Conservation (phyloP, 1,140 invertebrate genomes). For the Bradynema listronoti region DNA sequence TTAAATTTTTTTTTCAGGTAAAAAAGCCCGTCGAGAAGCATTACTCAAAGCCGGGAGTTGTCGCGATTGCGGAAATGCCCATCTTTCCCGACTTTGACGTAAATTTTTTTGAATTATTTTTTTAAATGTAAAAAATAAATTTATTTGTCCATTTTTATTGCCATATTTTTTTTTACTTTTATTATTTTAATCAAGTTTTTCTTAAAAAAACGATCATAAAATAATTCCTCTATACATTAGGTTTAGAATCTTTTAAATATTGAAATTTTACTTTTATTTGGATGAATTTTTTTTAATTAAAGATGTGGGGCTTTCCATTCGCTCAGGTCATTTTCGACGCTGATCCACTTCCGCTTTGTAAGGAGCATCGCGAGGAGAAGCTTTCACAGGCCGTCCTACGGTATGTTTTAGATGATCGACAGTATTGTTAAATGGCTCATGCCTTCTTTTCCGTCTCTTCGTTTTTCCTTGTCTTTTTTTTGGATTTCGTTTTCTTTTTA, state of each 20-base stretch:
- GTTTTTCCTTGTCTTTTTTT: no score
- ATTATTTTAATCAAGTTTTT: no score
- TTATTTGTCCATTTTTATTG: background rate
- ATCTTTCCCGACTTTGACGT: conserved; percentile 74
- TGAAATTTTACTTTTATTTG: background rate
- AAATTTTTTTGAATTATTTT: conserved; percentile 6
- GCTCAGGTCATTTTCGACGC: conserved; percentile 97
- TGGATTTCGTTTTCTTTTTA: conserved; percentile 6
- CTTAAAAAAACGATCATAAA: no score
- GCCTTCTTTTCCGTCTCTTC: no score
- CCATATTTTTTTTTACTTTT: background rate
- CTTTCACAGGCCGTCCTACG: conserved; percentile 16
- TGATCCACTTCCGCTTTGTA: conserved; percentile 72
- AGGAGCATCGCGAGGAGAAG: conserved; percentile 61
- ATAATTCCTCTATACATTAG: no score
- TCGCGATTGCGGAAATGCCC: conserved; percentile 76
- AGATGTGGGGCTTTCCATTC: conserved; percentile 79
- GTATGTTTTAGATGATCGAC: no score
- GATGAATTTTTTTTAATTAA: conserved; percentile 10
- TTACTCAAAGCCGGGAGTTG: conserved; percentile 86
- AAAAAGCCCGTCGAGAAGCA: conserved; percentile 70
- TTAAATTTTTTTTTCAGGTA: conserved; percentile 54
- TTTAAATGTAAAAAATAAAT: no score
- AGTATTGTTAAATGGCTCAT: no score
- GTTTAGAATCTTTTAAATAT: no score